Percentiles rank a stretch among this genome's conserved stretches.
These are phyloP conservation scores for Nothocercus nigrocapillus DNA, from an alignment of 2,113 vertebrate genomes.

Conservation along the genomic window DNA sequence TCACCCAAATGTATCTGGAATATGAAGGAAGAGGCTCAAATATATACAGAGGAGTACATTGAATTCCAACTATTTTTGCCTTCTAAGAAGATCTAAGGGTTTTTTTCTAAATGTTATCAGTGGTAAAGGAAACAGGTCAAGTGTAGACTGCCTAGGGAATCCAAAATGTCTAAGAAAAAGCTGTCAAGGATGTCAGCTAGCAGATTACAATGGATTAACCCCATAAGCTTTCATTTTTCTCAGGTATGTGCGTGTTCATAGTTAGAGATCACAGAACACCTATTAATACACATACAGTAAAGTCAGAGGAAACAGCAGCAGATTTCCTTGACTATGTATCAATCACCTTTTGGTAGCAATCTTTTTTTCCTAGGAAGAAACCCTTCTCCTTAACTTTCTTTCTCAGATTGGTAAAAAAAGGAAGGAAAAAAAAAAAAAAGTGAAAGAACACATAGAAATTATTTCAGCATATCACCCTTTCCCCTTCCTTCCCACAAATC, in stretches of 20 bases:
- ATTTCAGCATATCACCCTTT: not conserved
- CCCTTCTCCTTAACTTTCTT: not conserved
- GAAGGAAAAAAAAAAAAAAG: not conserved
- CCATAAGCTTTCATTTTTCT: not conserved
- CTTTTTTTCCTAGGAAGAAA: not conserved
- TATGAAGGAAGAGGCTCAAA: not conserved
- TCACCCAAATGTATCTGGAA: not conserved
- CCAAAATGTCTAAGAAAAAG: not conserved
- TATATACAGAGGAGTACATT: fast-evolving
- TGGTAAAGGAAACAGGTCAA: not conserved
- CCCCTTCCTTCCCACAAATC: no score
- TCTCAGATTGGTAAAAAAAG: not conserved
- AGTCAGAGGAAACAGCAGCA: not conserved
- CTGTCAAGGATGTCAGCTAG: not conserved
- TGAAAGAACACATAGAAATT: not conserved
- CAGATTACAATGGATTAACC: constrained; percentile 35
- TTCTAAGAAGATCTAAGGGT: not conserved
- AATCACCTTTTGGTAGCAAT: not conserved
- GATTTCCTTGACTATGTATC: not conserved
- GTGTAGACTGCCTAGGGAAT: not conserved
- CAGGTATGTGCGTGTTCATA: not conserved
- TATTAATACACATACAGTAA: not conserved
- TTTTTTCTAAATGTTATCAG: not conserved
- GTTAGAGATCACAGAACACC: not conserved
- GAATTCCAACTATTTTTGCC: not conserved